phyloP scores from a whole-genome alignment of 2,113 vertebrate genomes.

The Electrona antarctica region DNA sequence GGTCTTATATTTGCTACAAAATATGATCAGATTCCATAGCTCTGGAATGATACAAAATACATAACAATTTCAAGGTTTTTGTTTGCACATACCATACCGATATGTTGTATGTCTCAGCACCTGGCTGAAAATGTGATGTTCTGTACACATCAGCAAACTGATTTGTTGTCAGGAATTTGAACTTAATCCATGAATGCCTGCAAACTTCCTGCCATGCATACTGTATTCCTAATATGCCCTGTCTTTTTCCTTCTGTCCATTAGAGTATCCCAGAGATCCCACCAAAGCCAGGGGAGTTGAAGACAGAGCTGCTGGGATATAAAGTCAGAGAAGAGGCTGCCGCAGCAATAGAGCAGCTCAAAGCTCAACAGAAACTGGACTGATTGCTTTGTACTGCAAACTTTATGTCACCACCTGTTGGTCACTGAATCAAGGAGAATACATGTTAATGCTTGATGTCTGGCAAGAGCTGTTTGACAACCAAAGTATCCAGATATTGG shows the following conservation, averaged over 20 bases:
- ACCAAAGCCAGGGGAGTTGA: conserved; percentile 90
- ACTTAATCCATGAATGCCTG: too few species aligned
- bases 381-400: conserved; percentile 16
- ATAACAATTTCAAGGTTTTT: too few species aligned
- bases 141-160: too few species aligned
- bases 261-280: conserved; percentile 91
- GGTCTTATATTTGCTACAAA: too few species aligned
- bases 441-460: neutral
- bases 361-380: conserved; percentile 40
- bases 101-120: too few species aligned
- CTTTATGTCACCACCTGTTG: neutral
- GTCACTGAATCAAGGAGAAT: neutral
- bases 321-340: conserved; percentile 66
- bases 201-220: too few species aligned
- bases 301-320: conserved; percentile 87
- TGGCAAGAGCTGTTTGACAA: neutral
- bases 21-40: too few species aligned
- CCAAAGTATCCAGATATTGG: too few species aligned
- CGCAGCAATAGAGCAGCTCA: conserved; percentile 25
- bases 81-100: too few species aligned
- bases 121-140: too few species aligned
- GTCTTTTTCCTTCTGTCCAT: conserved; percentile 34
- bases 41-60: too few species aligned
- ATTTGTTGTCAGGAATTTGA: too few species aligned
- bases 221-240: neutral